Evolutionary conservation across 2,797 vertebrate genomes (phyloP).

Genomic region (Oreochromis grahami): DNA sequence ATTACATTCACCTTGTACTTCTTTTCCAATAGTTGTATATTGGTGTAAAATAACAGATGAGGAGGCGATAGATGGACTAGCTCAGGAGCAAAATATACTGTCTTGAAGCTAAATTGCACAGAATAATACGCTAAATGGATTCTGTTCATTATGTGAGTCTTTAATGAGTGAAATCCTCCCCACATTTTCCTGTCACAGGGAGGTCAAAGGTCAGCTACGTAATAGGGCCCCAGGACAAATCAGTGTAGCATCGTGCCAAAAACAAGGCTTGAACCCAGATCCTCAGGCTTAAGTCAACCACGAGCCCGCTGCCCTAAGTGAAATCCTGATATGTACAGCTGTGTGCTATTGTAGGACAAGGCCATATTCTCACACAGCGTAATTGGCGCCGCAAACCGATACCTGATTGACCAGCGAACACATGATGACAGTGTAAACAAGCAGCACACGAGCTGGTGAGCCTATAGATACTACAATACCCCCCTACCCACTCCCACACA

Average conservation of each 20-base stretch:
- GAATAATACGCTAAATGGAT: not conserved
- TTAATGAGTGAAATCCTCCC: not conserved
- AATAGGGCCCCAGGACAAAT: not conserved
- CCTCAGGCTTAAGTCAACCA: not conserved
- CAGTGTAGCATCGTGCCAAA: not conserved
- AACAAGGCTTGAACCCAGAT: not conserved
- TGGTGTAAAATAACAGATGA: slow-evolving; percentile 1
- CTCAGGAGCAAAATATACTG: not conserved
- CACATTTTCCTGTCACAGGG: not conserved
- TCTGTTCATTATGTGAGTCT: not conserved
- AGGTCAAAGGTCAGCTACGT: not conserved
- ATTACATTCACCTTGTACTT: slow-evolving; percentile 37
- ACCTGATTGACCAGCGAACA: slow-evolving; percentile 35
- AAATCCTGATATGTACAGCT: not conserved
- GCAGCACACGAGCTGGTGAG: not conserved
- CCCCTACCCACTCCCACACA: not conserved
- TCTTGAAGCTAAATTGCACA: not conserved
- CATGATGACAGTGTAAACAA: slow-evolving; percentile 38
- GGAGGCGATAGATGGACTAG: not conserved
- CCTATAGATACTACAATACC: not conserved
- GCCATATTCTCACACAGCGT: slow-evolving; percentile 3
- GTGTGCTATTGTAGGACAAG: not conserved
- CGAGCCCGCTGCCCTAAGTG: not conserved
- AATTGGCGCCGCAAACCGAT: slow-evolving; percentile 40
- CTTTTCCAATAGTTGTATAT: not conserved